Conservation (phyloP, 23 tunicate genomes). For the Aplidium turbinatum region DNA sequence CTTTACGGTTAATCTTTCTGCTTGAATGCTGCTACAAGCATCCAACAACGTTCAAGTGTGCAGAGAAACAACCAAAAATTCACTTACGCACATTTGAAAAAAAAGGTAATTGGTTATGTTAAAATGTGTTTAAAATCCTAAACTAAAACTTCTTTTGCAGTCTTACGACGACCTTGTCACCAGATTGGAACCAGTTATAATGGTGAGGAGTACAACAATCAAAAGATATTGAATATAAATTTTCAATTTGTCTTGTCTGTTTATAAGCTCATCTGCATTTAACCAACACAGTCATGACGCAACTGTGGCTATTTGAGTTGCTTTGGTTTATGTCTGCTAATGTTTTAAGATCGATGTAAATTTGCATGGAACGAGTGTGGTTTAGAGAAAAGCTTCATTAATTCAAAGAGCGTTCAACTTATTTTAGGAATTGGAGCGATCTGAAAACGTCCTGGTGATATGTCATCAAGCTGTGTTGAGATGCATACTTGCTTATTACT, state of each 20-base stretch:
- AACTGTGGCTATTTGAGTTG: too few relatives aligned
- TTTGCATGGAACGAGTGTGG: background rate
- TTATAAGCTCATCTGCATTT: too few relatives aligned
- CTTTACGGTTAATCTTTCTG: too few relatives aligned
- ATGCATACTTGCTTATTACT: constrained; percentile 92
- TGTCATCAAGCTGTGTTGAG: constrained; percentile 99
- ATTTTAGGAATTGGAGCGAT: constrained; percentile 80
- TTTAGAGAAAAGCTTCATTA: background rate
- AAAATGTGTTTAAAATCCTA: background rate
- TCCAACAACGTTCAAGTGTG: too few relatives aligned
- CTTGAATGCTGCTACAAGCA: too few relatives aligned
- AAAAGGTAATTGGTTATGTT: background rate
- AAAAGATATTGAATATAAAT: too few relatives aligned
- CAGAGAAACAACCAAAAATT: too few relatives aligned
- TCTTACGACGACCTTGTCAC: constrained; percentile 95
- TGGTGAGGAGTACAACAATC: constrained; percentile 77
- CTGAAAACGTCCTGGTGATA: constrained; percentile 91
- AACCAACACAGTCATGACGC: too few relatives aligned
- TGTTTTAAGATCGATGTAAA: background rate
- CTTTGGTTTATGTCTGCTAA: too few relatives aligned
- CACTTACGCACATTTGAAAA: too few relatives aligned
- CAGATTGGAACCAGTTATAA: constrained; percentile 95
- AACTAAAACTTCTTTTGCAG: too few relatives aligned
- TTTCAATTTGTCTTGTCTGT: too few relatives aligned
- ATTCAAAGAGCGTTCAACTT: background rate